These are phyloP conservation scores for Morone chrysops DNA, from an alignment of 2,113 vertebrate species.

Conservation along the genomic window DNA sequence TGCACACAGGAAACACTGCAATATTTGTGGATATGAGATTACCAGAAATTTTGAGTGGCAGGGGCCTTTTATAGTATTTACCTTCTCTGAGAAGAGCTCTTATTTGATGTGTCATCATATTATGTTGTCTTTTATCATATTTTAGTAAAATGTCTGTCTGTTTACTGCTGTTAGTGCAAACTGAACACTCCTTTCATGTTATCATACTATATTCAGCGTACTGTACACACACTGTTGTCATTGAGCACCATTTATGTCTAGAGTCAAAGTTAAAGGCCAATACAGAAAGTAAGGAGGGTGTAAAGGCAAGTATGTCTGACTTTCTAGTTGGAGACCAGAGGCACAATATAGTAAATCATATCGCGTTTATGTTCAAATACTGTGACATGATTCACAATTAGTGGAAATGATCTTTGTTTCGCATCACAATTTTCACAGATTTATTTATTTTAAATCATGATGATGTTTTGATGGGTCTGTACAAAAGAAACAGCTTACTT, in stretches of 20 bases:
- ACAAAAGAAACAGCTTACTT: too few species aligned
- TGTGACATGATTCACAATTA: too few species aligned
- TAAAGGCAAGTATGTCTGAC: too few species aligned
- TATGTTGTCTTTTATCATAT: neutral
- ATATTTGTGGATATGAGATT: neutral
- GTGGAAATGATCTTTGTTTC: too few species aligned
- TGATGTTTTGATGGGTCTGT: too few species aligned
- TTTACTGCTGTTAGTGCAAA: neutral
- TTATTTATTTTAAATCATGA: too few species aligned
- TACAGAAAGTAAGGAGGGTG: neutral
- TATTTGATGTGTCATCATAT: neutral
- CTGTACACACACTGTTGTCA: neutral
- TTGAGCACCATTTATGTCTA: neutral
- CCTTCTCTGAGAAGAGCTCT: neutral
- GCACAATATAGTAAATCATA: too few species aligned
- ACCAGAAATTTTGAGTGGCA: neutral
- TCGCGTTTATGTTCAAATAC: too few species aligned
- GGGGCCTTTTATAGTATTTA: neutral
- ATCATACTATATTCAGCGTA: too few species aligned
- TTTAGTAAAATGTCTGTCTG: neutral
- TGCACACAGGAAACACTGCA: neutral
- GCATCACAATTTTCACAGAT: too few species aligned
- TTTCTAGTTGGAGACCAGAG: too few species aligned
- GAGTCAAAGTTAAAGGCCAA: neutral
- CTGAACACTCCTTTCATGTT: neutral